phyloP scores from a whole-genome alignment of 2,888 invertebrate genomes.

The Lasioglossum leucozonium region DNA sequence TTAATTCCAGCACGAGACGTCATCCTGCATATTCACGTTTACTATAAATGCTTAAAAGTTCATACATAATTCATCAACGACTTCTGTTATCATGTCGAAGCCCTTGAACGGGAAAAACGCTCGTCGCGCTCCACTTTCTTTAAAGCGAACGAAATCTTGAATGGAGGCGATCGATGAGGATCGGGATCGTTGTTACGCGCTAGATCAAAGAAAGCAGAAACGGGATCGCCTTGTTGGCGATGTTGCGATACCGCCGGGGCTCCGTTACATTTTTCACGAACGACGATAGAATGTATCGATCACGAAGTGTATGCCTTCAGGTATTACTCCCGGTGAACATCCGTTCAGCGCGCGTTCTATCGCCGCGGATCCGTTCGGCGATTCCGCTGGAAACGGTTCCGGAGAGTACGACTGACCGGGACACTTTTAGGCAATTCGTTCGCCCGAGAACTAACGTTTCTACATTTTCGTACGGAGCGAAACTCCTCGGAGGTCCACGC shows the following conservation, averaged over 20 bases:
- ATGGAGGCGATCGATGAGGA: slow-evolving; percentile 23
- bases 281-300: slow-evolving; percentile 56
- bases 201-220: neutral
- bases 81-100: neutral
- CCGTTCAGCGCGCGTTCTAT: slow-evolving; percentile 4
- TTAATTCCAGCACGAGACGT: neutral
- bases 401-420: slow-evolving; percentile 26
- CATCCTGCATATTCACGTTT: neutral
- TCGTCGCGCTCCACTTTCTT: slow-evolving; percentile 9
- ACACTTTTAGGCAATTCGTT: slow-evolving; percentile 10
- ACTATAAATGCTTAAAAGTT: neutral
- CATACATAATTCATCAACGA: neutral
- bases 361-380: neutral
- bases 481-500: neutral
- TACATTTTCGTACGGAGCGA: neutral
- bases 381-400: slow-evolving; percentile 23
- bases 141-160: neutral
- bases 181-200: neutral
- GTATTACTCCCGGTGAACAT: slow-evolving; percentile 29
- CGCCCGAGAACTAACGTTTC: neutral
- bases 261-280: slow-evolving; percentile 66
- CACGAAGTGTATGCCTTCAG: slow-evolving; percentile 19
- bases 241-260: slow-evolving; percentile 25
- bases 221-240: neutral
- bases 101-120: neutral